These are phyloP conservation scores for Danio rerio DNA, from an alignment of 2,113 vertebrate genomes.

Conservation along the genomic window DNA sequence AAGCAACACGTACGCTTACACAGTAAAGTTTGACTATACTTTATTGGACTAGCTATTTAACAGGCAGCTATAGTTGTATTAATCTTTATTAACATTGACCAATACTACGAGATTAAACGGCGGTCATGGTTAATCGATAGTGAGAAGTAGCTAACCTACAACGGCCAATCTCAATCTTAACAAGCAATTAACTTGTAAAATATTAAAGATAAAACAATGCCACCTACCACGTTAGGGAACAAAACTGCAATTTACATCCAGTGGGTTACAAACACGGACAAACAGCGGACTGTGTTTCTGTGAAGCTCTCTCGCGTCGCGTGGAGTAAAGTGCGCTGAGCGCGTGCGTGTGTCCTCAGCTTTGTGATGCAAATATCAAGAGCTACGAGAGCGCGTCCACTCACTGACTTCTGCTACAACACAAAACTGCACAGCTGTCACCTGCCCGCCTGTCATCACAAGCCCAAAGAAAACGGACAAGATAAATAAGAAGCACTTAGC, in stretches of 20 bases:
- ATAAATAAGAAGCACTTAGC: neutral
- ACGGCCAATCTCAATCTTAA: neutral
- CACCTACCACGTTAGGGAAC: constrained; percentile 18
- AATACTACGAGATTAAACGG: neutral
- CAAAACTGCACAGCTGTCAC: constrained; percentile 60
- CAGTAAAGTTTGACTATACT: neutral
- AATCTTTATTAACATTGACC: neutral
- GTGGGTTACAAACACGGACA: neutral
- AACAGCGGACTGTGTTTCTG: neutral
- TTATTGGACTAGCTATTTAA: neutral
- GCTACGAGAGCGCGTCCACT: constrained; percentile 21
- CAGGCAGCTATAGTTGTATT: neutral
- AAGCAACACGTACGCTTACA: neutral
- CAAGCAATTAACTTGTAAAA: neutral
- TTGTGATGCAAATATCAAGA: constrained; percentile 59
- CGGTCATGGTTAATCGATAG: neutral
- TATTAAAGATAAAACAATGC: neutral
- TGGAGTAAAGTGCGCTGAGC: neutral
- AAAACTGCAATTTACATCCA: constrained; percentile 9
- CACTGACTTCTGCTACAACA: constrained; percentile 55
- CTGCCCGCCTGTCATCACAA: constrained; percentile 43
- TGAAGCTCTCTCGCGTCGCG: constrained; percentile 11
- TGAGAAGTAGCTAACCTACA: neutral
- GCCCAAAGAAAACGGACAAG: neutral
- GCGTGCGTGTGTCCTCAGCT: constrained; percentile 24